Percentiles rank a stretch among this genome's conserved stretches.
phyloP scores from a whole-genome alignment of 2,113 vertebrate species.

The Pimephales promelas region DNA sequence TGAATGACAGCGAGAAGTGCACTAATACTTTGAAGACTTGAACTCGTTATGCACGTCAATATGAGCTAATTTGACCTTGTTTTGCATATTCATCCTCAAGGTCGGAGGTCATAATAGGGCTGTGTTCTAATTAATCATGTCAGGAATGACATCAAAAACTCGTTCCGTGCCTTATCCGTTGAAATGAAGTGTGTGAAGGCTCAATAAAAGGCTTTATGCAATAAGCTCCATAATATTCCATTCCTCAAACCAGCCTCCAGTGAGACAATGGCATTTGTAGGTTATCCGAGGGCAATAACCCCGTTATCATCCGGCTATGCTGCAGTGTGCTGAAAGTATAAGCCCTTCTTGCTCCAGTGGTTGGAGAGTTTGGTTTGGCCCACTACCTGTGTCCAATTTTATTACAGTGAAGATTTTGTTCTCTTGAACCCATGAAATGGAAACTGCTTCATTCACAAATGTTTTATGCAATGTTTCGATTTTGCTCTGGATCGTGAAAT shows the following conservation, averaged over 20 bases:
- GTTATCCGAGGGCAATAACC: neutral
- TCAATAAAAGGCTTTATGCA: neutral
- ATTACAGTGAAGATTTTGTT: too few relatives aligned
- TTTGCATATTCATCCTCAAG: neutral
- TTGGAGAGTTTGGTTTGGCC: neutral
- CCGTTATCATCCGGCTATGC: neutral
- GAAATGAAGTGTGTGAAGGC: neutral
- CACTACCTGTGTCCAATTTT: neutral
- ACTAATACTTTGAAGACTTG: neutral
- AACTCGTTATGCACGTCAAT: neutral
- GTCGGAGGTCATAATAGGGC: too few relatives aligned
- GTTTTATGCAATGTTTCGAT: too few relatives aligned
- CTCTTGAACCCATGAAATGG: too few relatives aligned
- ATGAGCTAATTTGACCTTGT: neutral
- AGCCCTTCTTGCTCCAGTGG: neutral
- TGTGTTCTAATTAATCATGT: neutral
- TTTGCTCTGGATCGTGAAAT: too few relatives aligned
- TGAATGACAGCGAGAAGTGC: neutral
- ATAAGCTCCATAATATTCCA: neutral
- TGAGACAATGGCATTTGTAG: neutral
- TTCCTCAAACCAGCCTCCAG: neutral
- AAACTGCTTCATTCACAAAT: too few relatives aligned
- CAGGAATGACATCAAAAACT: neutral
- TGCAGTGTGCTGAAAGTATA: neutral
- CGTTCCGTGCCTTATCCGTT: neutral